phyloP scores from a whole-genome alignment of 2,888 invertebrate genomes.

The Drosophila paramelanica region DNA sequence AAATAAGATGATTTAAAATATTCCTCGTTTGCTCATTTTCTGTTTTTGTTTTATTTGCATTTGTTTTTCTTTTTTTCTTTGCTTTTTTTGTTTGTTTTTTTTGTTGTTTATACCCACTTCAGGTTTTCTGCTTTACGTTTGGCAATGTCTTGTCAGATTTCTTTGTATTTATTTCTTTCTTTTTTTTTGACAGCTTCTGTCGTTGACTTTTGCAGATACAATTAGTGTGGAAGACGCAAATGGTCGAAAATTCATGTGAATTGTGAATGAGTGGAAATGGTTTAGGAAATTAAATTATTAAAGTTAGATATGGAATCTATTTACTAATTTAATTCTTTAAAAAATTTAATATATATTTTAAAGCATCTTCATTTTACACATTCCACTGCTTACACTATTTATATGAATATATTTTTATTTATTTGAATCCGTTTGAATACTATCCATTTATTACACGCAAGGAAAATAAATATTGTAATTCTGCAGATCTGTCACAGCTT shows the following conservation, averaged over 20 bases:
- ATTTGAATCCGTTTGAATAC: background rate
- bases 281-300: slow-evolving; percentile 3
- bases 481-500: slow-evolving; percentile 30
- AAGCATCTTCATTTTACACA: too few species aligned
- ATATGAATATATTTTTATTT: background rate
- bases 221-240: slow-evolving; percentile 35
- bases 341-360: too few species aligned
- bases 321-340: too few species aligned
- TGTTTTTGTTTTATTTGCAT: slow-evolving; percentile 1
- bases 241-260: slow-evolving; percentile 18
- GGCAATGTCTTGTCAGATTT: slow-evolving; percentile 38
- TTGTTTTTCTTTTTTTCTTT: background rate
- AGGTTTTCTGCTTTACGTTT: slow-evolving; percentile 11
- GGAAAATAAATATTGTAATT: slow-evolving; percentile 19
- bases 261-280: too few species aligned
- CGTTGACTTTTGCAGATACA: slow-evolving; percentile 47
- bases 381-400: too few species aligned
- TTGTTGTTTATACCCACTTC: slow-evolving; percentile 16
- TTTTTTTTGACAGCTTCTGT: slow-evolving; percentile 43
- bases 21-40: slow-evolving; percentile 25
- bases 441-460: background rate
- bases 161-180: background rate
- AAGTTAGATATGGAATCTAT: background rate
- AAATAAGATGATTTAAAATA: slow-evolving; percentile 53
- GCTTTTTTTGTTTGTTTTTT: slow-evolving; percentile 1